A percentile compares a stretch with the other conserved stretches of the same genome.
These are phyloP conservation scores for Ginglymostoma cirratum DNA, from an alignment of 2,113 vertebrate species.

Conservation along the genomic window DNA sequence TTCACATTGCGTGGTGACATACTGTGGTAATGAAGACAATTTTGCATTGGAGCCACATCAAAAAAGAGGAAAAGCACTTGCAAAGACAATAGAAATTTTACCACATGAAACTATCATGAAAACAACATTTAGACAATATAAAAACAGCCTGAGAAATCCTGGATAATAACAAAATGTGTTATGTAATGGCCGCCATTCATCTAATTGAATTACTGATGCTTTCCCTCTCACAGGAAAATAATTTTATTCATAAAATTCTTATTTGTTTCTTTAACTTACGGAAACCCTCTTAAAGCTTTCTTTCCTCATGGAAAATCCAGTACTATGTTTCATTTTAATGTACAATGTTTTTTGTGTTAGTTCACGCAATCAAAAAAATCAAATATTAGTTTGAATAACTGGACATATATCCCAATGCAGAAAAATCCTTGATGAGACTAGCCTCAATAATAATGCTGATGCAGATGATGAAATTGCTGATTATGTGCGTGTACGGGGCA, in stretches of 20 bases:
- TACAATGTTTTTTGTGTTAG: not conserved
- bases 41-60: not conserved
- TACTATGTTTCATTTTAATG: not conserved
- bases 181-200: not conserved
- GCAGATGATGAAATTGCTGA: constrained; percentile 19
- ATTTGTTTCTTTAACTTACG: not conserved
- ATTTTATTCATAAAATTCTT: not conserved
- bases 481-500: not conserved
- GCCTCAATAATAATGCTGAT: not conserved
- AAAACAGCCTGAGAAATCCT: not conserved
- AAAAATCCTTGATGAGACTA: not conserved
- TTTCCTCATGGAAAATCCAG: not conserved
- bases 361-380: constrained; percentile 22
- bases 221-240: not conserved
- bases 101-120: not conserved
- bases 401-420: not conserved
- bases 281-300: not conserved
- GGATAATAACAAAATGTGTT: not conserved
- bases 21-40: not conserved
- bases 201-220: not conserved
- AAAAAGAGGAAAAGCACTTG: not conserved
- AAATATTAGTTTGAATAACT: constrained; percentile 17
- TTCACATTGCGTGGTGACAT: not conserved
- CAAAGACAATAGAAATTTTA: not conserved
- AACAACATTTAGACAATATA: not conserved